These are phyloP conservation scores for Bimastos eiseni DNA, from an alignment of 2,888 invertebrate genomes.

Conservation along the genomic window DNA sequence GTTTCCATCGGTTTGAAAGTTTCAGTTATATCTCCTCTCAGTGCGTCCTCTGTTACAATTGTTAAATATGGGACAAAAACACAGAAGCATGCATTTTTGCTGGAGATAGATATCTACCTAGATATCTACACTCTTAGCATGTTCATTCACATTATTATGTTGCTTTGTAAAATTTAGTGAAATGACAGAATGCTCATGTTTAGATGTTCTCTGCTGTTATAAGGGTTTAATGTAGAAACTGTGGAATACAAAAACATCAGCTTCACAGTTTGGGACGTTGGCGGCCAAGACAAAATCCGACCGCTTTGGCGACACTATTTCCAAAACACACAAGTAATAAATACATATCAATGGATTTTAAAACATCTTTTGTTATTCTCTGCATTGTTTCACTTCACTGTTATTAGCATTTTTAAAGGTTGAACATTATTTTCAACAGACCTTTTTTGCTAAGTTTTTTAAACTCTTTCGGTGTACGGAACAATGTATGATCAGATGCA, in stretches of 20 bases:
- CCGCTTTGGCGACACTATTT: conserved; percentile 98
- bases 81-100: background rate
- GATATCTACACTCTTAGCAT: no score
- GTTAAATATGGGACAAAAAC: background rate
- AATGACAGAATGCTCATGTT: background rate
- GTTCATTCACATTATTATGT: no score
- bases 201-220: background rate
- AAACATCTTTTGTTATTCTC: background rate
- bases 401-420: background rate
- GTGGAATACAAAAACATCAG: conserved; percentile 99
- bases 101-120: background rate
- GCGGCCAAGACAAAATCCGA: conserved; percentile 96
- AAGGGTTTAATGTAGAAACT: conserved; percentile 97
- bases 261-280: conserved; percentile 99
- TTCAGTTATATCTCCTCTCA: no score
- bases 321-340: conserved; percentile 76
- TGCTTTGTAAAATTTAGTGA: background rate
- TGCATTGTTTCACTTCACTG: background rate
- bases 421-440: background rate
- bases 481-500: no score
- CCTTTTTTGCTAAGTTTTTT: background rate
- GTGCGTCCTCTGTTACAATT: no score
- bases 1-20: background rate
- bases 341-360: background rate
- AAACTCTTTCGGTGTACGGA: no score